phyloP scores from a whole-genome alignment of 2,113 vertebrate genomes.

The Stictonetta naevosa region DNA sequence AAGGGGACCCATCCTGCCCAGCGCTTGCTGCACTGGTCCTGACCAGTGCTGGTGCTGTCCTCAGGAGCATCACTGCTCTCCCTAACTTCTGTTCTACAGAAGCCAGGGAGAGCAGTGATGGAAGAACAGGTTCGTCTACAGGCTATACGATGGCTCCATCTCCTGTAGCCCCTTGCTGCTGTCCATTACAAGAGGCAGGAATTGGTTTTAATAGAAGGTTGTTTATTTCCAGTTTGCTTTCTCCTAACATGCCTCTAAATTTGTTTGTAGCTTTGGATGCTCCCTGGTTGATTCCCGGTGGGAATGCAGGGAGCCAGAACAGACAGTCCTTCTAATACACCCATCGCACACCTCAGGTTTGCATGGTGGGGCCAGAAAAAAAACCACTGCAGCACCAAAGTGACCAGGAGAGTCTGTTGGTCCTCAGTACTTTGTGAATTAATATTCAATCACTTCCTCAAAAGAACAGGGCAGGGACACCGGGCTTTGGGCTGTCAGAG shows the following conservation, averaged over 20 bases:
- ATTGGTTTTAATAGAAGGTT: fast-evolving
- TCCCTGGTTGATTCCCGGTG: background rate
- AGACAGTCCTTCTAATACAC: background rate
- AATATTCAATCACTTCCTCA: background rate
- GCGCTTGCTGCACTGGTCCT: background rate
- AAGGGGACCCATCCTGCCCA: background rate
- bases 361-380: background rate
- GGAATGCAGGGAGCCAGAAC: background rate
- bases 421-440: background rate
- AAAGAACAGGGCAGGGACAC: background rate
- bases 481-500: background rate
- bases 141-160: fast-evolving
- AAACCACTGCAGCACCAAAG: background rate
- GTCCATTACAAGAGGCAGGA: background rate
- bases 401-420: background rate
- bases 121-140: background rate
- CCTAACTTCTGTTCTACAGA: background rate
- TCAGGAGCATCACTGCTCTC: background rate
- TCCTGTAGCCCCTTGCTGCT: background rate
- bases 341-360: background rate
- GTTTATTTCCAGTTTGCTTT: background rate
- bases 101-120: no score
- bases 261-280: background rate
- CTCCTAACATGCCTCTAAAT: background rate
- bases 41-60: background rate